phyloP scores from a whole-genome alignment of 2,113 vertebrate species.

The Leucopsar rothschildi region DNA sequence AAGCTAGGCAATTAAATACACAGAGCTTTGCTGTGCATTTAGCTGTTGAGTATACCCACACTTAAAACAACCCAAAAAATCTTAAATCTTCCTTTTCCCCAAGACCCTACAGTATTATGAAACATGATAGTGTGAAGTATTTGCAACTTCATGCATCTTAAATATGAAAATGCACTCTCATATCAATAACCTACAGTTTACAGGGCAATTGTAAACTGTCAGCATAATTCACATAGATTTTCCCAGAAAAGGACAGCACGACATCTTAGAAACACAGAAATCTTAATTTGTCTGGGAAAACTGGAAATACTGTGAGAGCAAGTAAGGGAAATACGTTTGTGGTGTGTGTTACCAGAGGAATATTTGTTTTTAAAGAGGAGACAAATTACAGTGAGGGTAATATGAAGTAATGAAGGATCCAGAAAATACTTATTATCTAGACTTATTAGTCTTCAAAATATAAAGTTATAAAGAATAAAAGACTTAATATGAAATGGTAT shows the following conservation, averaged over 20 bases:
- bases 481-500: background rate
- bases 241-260: background rate
- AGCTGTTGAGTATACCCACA: background rate
- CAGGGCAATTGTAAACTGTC: background rate
- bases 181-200: background rate
- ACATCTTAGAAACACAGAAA: background rate
- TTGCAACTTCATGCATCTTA: background rate
- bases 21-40: background rate
- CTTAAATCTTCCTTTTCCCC: background rate
- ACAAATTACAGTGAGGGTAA: background rate
- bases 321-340: background rate
- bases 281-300: background rate
- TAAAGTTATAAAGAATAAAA: background rate
- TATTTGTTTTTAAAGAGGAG: background rate
- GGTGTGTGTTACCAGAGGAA: background rate
- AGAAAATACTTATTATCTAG: background rate
- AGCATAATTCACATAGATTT: background rate
- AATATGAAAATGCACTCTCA: background rate
- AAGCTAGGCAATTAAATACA: background rate
- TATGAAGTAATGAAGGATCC: background rate
- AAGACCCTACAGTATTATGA: background rate
- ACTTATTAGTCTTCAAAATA: background rate
- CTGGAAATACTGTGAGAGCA: background rate
- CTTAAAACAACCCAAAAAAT: rapidly evolving
- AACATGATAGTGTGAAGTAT: background rate